Evolutionary conservation across 2,113 vertebrate species (phyloP), one percentile per base, ranked within the genome.

Genomic region (Rhabdornis inornatus): DNA sequence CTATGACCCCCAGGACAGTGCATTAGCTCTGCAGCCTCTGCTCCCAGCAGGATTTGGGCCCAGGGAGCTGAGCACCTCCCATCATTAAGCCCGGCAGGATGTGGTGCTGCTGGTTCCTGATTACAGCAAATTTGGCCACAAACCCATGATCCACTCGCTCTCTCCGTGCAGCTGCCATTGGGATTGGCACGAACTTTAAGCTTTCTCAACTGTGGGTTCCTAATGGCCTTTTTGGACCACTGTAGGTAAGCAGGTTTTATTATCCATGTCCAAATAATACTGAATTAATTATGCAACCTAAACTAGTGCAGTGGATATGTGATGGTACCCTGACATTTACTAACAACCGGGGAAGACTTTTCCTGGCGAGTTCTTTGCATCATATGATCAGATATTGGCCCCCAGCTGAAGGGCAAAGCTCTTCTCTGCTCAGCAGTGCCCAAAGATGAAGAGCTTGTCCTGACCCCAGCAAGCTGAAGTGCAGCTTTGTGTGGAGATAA

Each of bases 141-240:
- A 45, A 77, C 33, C 37, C 1, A 0, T 1, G 17, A 57, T 85
- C 44, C 1, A 21, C 68, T 83, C 8, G 0, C 55, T 89, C 47
- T 53, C 30, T 25, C 60, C 0, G 0, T 25, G 77, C 92, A 90
- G 92, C 92, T 95, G 93, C 90, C 61, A 8, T n/a, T 71, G 92
- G 74, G 92, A 64, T 95, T 91, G 90, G 94, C 95, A 94, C 84
- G 78, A 87, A 76, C 84, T 85, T 93, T 2, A 12, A 76, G 93
- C 49, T 95, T 96, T 91, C 95, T 91, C 96, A 82, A 77, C 84
- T 42, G 25, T 25, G 81, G 87, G 72, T 56, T 95, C 45, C 87
- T 96, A 91, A 95, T 94, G 87, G 93, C 57, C 82, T 92, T 96
- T 94, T 96, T 96, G 94, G 94, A 95, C 40, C 5, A 2, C 13